Conservation (phyloP, 1,140 invertebrate genomes). For the Heliconius nattereri region DNA sequence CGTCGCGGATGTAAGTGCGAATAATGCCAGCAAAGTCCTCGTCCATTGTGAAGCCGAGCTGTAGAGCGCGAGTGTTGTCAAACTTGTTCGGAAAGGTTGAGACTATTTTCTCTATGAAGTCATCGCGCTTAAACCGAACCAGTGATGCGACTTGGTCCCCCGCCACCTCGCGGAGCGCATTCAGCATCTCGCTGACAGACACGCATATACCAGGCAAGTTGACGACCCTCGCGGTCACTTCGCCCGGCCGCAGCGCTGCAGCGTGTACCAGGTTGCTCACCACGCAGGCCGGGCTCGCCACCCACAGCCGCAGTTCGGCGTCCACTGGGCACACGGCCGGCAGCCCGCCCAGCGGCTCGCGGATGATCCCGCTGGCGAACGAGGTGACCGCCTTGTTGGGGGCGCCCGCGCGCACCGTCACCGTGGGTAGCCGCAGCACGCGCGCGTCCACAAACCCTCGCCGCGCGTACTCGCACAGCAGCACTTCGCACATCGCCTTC, state of each 20-base stretch:
- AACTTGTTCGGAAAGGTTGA: constrained; percentile 54
- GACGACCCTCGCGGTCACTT: constrained; percentile 53
- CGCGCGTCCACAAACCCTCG: constrained; percentile 59
- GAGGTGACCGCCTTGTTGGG: constrained; percentile 66
- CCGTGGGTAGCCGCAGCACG: constrained; percentile 61
- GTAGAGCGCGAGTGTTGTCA: constrained; percentile 51
- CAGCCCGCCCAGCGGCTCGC: constrained; percentile 62
- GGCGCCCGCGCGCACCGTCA: constrained; percentile 58
- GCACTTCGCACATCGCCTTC: constrained; percentile 68
- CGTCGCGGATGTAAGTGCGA: constrained; percentile 33
- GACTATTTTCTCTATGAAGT: constrained; percentile 45
- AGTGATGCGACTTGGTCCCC: constrained; percentile 46
- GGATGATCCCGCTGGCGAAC: constrained; percentile 65
- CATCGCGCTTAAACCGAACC: constrained; percentile 53
- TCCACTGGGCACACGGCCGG: constrained; percentile 53
- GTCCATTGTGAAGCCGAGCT: constrained; percentile 60
- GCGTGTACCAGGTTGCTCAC: constrained; percentile 58
- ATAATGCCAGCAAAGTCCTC: constrained; percentile 56
- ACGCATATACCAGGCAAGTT: constrained; percentile 60
- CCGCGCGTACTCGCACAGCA: constrained; percentile 64
- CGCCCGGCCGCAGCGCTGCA: constrained; percentile 39
- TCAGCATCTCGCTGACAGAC: constrained; percentile 52
- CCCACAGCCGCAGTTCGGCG: constrained; percentile 51
- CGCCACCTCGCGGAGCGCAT: constrained; percentile 51
- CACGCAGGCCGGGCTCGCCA: constrained; percentile 56